phyloP scores from a whole-genome alignment of 2,797 vertebrate species.

The Anguilla pacifica region DNA sequence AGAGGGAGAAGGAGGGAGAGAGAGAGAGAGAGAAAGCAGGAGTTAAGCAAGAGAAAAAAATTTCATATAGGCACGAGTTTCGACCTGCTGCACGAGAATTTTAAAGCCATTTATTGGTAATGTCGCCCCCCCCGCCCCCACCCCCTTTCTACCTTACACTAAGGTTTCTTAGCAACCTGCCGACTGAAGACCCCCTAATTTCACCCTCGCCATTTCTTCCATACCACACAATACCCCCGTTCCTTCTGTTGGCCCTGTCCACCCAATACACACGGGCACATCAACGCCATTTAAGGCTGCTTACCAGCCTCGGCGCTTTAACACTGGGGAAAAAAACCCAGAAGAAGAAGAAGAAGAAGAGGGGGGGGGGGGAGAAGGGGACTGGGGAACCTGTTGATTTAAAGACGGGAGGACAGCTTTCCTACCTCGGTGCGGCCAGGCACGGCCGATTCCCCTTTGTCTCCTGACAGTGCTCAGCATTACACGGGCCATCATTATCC shows the following conservation, averaged over 20 bases:
- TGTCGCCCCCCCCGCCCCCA: background rate
- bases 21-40: conserved; percentile 12
- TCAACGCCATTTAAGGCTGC: conserved; percentile 11
- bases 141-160: background rate
- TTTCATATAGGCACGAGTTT: conserved; percentile 71
- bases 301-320: background rate
- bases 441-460: background rate
- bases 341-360: background rate
- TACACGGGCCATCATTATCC: conserved; percentile 7
- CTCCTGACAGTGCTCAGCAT: background rate
- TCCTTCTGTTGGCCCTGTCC: background rate
- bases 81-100: conserved; percentile 64
- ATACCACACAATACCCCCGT: background rate
- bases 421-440: background rate
- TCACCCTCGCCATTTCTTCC: background rate
- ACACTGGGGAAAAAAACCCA: background rate
- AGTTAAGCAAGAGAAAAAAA: conserved; percentile 58
- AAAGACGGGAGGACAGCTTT: background rate
- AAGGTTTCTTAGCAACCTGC: conserved; percentile 7
- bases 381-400: background rate
- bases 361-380: too few species aligned
- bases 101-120: conserved; percentile 8
- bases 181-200: background rate
- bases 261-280: background rate
- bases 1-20: conserved; percentile 29